Base-by-base conservation (phyloP, 1,140 invertebrate species). In the Mactra quadrangularis region DNA sequence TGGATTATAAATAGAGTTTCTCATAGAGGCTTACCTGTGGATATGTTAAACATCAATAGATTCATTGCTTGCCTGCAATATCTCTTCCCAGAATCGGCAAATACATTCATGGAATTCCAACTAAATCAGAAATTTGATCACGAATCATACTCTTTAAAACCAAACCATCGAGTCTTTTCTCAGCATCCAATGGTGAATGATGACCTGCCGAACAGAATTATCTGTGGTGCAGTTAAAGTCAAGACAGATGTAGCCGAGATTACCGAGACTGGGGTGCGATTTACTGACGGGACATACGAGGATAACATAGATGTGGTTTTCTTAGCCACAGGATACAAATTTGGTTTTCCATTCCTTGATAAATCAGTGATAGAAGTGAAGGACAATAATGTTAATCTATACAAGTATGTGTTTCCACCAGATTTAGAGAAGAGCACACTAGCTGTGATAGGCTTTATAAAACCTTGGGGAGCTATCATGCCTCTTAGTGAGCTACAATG, bases 181-280 rank as follows among this genome's bases (percentile, higher is more conserved):
- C 94, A 94, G 79, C 94, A 94, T 85, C 93, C 93, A 1, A 93
- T 92, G 31, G 91, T 94, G 1, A 95, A 95, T 83, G 94, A 94
- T 83, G 93, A 94, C n/a, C 84, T 95, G 19, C 91, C 94, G 1
- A 94, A 94, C 87, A 87, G 94, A n/a, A 91, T 94, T 31, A 86
- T 92, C 25, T 90, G 89, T 66, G 94, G 94, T 1, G 87, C 90
- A 13, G 90, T 95, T 47, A 88, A 88, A 9, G 87, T 93, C 19
- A 93, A 92, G 79, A 87, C 91, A 35, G 90, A 93, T 83, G 85
- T 93, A 27, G 75, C 74, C 22, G 25, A 82, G 33, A 89, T 94
- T 78, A 91, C 89, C 0, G 87, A 90, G 55, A 89, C 82, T 11
- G 92, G 92, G 13, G 89, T 93, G 3, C 82, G 89, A 68, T 94